phyloP scores from a whole-genome alignment of 2,888 invertebrate species.

The Lasioglossum calceatum region DNA sequence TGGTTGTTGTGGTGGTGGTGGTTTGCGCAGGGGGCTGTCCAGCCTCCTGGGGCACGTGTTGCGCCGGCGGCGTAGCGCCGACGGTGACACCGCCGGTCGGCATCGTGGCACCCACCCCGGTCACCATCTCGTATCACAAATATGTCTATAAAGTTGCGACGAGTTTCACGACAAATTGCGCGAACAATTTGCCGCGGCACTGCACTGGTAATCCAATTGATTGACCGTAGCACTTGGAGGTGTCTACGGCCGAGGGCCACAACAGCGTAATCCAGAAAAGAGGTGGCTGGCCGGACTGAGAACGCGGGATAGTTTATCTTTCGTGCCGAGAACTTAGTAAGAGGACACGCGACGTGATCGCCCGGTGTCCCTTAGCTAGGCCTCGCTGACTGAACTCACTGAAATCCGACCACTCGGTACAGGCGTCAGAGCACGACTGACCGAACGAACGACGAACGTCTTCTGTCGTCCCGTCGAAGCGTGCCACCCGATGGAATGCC shows the following conservation, averaged over 20 bases:
- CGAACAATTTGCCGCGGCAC: slow-evolving; percentile 52
- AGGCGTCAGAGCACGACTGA: slow-evolving; percentile 82
- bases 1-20: slow-evolving; percentile 76
- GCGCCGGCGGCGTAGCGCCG: slow-evolving; percentile 82
- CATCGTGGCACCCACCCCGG: slow-evolving; percentile 83
- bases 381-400: slow-evolving; percentile 39
- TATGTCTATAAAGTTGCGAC: slow-evolving; percentile 26
- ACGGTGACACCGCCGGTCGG: slow-evolving; percentile 83
- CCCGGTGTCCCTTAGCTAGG: background rate
- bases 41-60: slow-evolving; percentile 84
- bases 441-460: slow-evolving; percentile 76
- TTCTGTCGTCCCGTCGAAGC: slow-evolving; percentile 78
- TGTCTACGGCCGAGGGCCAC: slow-evolving; percentile 11
- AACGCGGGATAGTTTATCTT: background rate
- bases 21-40: slow-evolving; percentile 82
- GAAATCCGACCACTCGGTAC: slow-evolving; percentile 77
- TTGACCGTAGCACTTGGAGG: slow-evolving; percentile 21
- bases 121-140: slow-evolving; percentile 79
- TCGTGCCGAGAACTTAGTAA: slow-evolving; percentile 10
- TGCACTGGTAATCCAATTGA: slow-evolving; percentile 69
- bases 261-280: slow-evolving; percentile 33
- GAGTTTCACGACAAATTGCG: slow-evolving; percentile 42
- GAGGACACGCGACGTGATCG: slow-evolving; percentile 19
- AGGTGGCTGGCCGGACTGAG: background rate
- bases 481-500: slow-evolving; percentile 81